phyloP scores from a whole-genome alignment of 2,888 invertebrate genomes.

The Torymus tubicola region DNA sequence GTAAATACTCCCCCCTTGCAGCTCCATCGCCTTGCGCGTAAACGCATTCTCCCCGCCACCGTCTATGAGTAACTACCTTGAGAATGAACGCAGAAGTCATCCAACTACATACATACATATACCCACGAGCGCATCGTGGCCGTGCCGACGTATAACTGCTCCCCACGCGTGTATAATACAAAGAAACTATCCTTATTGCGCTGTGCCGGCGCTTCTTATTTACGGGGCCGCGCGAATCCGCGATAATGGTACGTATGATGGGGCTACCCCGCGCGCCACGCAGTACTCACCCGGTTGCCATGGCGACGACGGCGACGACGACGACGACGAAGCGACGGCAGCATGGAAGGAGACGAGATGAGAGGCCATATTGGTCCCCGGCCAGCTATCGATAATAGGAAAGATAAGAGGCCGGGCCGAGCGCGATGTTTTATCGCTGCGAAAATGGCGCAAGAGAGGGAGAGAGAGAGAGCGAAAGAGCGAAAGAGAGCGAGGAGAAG shows the following conservation, averaged over 20 bases:
- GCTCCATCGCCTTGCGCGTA: no score
- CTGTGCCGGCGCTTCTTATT: slow-evolving; percentile 65
- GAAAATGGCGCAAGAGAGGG: slow-evolving; percentile 65
- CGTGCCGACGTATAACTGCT: no score
- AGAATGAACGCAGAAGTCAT: no score
- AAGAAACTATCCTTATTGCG: background rate
- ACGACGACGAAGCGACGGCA: background rate
- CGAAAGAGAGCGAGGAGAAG: background rate
- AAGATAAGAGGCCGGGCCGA: slow-evolving; percentile 70
- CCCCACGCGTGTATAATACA: no score
- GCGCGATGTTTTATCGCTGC: slow-evolving; percentile 64
- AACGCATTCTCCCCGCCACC: no score
- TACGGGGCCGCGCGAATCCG: slow-evolving; percentile 60
- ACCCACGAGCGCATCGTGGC: no score
- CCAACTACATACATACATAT: no score
- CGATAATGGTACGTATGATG: slow-evolving; percentile 74
- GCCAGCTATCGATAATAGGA: slow-evolving; percentile 76
- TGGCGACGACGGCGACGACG: slow-evolving; percentile 60
- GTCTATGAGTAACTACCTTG: no score
- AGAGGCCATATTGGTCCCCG: slow-evolving; percentile 71
- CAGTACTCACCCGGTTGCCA: slow-evolving; percentile 60
- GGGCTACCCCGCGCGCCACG: slow-evolving; percentile 59
- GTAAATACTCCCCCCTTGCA: no score
- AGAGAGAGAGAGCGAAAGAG: slow-evolving; percentile 41
- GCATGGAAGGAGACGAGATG: background rate